Conservation (phyloP, 2,888 invertebrate genomes). For the Hypercompe scribonia region DNA sequence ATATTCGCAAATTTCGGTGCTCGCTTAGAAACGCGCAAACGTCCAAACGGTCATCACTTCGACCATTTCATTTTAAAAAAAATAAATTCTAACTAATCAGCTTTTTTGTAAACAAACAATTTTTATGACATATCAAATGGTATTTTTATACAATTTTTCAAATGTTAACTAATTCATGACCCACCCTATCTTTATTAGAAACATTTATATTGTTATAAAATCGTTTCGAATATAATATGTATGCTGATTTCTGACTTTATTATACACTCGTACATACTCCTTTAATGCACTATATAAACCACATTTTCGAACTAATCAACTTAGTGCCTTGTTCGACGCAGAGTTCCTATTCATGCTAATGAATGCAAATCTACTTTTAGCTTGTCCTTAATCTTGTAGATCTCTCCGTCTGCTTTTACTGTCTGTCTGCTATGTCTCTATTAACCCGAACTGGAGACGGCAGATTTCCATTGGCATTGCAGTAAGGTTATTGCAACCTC, state of each 20-base stretch:
- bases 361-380: neutral
- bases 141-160: too few species aligned
- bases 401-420: neutral
- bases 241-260: neutral
- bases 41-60: too few species aligned
- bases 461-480: neutral
- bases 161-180: too few species aligned
- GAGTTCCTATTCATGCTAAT: neutral
- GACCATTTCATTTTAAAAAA: too few species aligned
- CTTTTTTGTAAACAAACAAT: too few species aligned
- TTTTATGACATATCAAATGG: too few species aligned
- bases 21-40: too few species aligned
- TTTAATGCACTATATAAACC: neutral
- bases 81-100: too few species aligned
- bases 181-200: too few species aligned
- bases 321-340: neutral
- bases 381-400: neutral
- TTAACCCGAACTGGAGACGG: neutral
- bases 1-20: too few species aligned
- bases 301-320: constrained; percentile 2
- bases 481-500: neutral
- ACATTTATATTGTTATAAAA: neutral
- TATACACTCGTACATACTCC: neutral
- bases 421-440: neutral
- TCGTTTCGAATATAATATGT: neutral